phyloP scores from a whole-genome alignment of 2,888 invertebrate species.

The Orchesellides sinensis region DNA sequence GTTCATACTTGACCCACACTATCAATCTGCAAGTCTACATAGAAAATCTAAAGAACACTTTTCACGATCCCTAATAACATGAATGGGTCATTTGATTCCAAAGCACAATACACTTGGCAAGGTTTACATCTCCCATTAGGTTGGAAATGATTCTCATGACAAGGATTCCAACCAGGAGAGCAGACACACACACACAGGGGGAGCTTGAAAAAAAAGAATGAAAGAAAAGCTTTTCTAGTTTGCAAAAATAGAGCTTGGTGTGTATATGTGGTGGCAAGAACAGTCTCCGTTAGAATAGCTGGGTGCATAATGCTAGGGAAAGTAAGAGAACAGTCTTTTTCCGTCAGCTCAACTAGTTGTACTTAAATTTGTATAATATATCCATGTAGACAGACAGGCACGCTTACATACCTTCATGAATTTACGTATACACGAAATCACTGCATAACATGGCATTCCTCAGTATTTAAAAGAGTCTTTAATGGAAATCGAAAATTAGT shows the following conservation, averaged over 20 bases:
- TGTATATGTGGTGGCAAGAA: no score
- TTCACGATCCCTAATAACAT: constrained; percentile 60
- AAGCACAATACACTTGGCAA: constrained; percentile 62
- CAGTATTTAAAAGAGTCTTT: no score
- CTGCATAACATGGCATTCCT: background rate
- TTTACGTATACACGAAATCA: no score
- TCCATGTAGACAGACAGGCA: background rate
- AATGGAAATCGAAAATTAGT: constrained; percentile 19
- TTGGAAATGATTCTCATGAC: constrained; percentile 57
- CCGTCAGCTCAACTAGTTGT: constrained; percentile 20
- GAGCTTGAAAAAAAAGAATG: background rate
- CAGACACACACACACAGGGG: constrained; percentile 10
- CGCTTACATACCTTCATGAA: background rate
- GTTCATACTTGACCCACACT: constrained; percentile 55
- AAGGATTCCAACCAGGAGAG: constrained; percentile 49
- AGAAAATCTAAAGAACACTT: constrained; percentile 46
- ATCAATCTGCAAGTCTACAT: constrained; percentile 47
- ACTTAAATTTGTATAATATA: constrained; percentile 21
- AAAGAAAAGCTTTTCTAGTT: background rate
- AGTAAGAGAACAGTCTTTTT: constrained; percentile 4
- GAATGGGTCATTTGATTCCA: constrained; percentile 64
- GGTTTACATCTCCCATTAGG: constrained; percentile 63
- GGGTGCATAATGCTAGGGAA: background rate
- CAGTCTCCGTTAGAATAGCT: no score
- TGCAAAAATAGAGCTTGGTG: background rate